Evolutionary conservation across 2,797 vertebrate species (phyloP).

Genomic region (Hapalemur alaotrensis): DNA sequence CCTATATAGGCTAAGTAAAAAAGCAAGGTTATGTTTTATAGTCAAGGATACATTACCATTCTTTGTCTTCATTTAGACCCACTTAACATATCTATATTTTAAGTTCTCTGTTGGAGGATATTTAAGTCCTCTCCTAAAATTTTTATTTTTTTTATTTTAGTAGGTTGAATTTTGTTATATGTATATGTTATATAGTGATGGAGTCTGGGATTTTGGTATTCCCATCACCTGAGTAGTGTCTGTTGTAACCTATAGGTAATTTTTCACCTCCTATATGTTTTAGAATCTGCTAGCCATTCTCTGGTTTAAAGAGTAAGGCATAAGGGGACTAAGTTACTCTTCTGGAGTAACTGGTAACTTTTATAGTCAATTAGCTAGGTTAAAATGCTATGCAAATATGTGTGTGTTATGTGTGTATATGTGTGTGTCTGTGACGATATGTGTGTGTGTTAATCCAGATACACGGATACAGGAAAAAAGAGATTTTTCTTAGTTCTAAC

Average conservation of each 20-base stretch:
- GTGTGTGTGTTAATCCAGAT: background rate
- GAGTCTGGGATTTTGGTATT: background rate
- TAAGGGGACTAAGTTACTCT: background rate
- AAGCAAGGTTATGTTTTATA: background rate
- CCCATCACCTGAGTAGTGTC: background rate
- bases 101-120: background rate
- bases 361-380: slow-evolving; percentile 20
- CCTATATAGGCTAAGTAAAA: background rate
- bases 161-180: background rate
- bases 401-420: background rate
- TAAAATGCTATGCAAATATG: background rate
- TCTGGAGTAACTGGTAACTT: background rate
- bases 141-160: background rate
- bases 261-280: background rate
- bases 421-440: background rate
- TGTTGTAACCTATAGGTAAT: background rate
- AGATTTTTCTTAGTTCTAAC: background rate
- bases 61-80: background rate
- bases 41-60: background rate
- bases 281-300: background rate
- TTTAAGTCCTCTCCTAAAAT: background rate
- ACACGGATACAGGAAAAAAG: background rate
- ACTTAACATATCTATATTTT: background rate
- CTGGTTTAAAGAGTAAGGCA: background rate
- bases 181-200: too few relatives aligned